Evolutionary conservation across 2,113 vertebrate species (phyloP).

Genomic region (Pampusana beccarii): DNA sequence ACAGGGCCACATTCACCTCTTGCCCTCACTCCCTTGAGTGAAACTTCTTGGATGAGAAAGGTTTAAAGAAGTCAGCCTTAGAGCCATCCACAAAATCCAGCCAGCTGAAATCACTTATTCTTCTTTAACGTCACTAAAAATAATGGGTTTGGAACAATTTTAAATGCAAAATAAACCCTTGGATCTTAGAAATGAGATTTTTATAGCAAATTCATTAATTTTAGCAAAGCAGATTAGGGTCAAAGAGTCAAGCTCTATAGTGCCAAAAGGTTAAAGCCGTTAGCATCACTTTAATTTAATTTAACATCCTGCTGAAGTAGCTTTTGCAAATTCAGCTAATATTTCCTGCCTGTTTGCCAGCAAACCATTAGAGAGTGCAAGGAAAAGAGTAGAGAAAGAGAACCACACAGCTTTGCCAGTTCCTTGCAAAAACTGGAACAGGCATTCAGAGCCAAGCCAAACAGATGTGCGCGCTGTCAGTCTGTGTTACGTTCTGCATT

Average conservation of each 20-base stretch:
- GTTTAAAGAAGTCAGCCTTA: not conserved
- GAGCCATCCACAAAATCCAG: not conserved
- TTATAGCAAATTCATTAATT: not conserved
- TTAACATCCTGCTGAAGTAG: not conserved
- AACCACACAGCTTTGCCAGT: not conserved
- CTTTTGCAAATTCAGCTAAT: constrained; percentile 19
- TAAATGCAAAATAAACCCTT: constrained; percentile 20
- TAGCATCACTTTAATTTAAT: constrained; percentile 22
- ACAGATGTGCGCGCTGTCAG: not conserved
- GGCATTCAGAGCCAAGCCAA: not conserved
- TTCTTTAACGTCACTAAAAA: not conserved
- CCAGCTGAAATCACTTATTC: not conserved
- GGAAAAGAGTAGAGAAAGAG: not conserved
- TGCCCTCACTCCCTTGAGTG: not conserved
- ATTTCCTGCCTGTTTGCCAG: constrained; percentile 3
- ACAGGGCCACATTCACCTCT: not conserved
- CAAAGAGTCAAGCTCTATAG: not conserved
- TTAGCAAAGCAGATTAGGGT: not conserved
- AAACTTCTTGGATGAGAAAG: not conserved
- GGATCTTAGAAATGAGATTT: constrained; percentile 6
- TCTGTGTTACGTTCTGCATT: not conserved
- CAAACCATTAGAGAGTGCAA: not conserved
- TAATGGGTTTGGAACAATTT: not conserved
- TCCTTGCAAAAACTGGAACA: not conserved
- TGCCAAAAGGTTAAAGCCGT: not conserved